Base-by-base conservation (phyloP, 2,888 invertebrate genomes). In the Sesia bembeciformis region DNA sequence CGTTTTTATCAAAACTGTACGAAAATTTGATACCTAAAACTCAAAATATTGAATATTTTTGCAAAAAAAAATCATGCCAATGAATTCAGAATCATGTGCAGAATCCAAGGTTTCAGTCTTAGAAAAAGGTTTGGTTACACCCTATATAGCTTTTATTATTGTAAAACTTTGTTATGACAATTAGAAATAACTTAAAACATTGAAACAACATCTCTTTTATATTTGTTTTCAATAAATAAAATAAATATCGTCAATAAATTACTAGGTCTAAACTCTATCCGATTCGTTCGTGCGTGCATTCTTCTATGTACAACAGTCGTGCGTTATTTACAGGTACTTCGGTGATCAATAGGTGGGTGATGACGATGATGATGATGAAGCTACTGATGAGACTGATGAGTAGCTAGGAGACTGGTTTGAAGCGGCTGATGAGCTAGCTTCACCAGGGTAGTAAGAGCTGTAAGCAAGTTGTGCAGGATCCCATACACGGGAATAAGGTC, bases 401-500 rank as follows among this genome's bases (percentile, higher is more conserved):
- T 88, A 88, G 67, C 85, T 86, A 0, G 84, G 83, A 3, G 90
- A 90, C 51, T 90, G 90, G 58, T 92, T 91, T 0, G 92, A 90
- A 3, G 91, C 86, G 40, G 91, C 89, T 5, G 91, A 90, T 0
- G 91, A 87, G 57, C 81, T 84, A 0, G 92, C 90, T 59, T 92
- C 91, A 72, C 92, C 92, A 60, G 94, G 93, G 71, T 93, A 93
- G 81, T 94, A 94, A 1, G 93, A 93, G 67, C 92, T 94, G 76
- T 93, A 94, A 40, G 94, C 94, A 62, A 93, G 78, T 65, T 92
- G 93, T 53, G 93, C 92, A 4, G 91, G 91, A 66, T 93, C 93
- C 94, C 95, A 96, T 1, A 94, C 92, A 62, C 96, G 91, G 52
- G 95, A 92, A 79, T 96, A 96, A 1, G 95, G 95, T 5, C 95